Percentiles rank a stretch among this genome's conserved stretches.
These are phyloP conservation scores for Strigamia maritima DNA, from an alignment of 2,888 invertebrate genomes.

Conservation along the genomic window DNA sequence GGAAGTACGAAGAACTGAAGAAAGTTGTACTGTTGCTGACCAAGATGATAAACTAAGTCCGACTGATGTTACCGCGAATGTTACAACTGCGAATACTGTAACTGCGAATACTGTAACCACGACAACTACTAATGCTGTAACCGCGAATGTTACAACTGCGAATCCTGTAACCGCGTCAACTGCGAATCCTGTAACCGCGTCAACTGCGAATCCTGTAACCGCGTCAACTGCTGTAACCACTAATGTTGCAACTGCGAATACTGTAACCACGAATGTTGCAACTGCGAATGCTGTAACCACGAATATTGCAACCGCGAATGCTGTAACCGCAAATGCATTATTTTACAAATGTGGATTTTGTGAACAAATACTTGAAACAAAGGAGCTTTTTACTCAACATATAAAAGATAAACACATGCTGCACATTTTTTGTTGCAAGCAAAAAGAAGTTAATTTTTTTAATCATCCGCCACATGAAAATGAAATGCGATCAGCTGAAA, in stretches of 20 bases:
- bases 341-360: not conserved
- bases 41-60: not conserved
- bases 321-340: not conserved
- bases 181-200: too few species aligned
- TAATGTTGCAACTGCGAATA: too few species aligned
- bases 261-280: too few species aligned
- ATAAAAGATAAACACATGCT: not conserved
- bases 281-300: too few species aligned
- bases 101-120: too few species aligned
- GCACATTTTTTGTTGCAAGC: not conserved
- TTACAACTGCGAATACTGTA: too few species aligned
- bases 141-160: too few species aligned
- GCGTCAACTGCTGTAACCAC: too few species aligned
- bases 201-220: too few species aligned
- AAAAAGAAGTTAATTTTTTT: not conserved
- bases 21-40: not conserved
- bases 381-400: not conserved
- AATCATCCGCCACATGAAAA: not conserved
- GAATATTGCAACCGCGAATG: too few species aligned
- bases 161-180: too few species aligned
- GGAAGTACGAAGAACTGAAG: not conserved
- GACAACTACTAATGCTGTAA: too few species aligned
- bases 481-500: not conserved
- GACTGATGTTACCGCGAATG: not conserved
- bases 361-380: not conserved